Evolutionary conservation across 2,797 vertebrate genomes (phyloP).

Genomic region (Danio tinwini): DNA sequence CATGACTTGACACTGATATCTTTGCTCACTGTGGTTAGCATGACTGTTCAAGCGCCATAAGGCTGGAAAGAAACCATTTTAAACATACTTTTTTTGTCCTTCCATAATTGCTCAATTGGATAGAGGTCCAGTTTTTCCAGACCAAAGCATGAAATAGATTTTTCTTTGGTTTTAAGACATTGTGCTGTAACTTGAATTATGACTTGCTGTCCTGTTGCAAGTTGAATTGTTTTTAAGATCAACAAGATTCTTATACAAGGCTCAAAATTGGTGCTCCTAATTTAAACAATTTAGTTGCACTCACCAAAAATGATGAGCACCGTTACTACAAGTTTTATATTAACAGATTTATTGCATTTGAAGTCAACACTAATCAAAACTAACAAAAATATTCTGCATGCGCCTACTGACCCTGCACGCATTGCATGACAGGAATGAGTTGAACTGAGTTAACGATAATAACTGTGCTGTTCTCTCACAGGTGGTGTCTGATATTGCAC

Average conservation of each 20-base stretch:
- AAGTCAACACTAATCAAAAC: too few species aligned
- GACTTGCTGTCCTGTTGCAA: neutral
- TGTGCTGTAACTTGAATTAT: conserved; percentile 12
- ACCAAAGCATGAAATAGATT: neutral
- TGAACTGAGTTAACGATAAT: too few species aligned
- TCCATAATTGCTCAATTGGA: neutral
- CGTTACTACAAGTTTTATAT: too few species aligned
- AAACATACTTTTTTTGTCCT: neutral
- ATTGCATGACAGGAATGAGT: too few species aligned
- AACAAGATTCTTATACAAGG: neutral
- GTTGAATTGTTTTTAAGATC: neutral
- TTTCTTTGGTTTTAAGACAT: conserved; percentile 12
- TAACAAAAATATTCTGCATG: too few species aligned
- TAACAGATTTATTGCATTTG: too few species aligned
- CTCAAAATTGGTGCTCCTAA: too few species aligned
- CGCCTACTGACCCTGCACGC: too few species aligned
- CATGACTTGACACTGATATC: neutral
- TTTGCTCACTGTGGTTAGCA: neutral
- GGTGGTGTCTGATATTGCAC: too few species aligned
- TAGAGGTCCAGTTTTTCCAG: neutral
- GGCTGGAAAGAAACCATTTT: neutral
- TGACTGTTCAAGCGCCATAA: neutral
- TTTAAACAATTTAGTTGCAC: too few species aligned
- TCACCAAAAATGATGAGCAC: too few species aligned
- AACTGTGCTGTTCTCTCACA: too few species aligned